Conservation (phyloP, 2,888 invertebrate genomes). For the Tricholauxania praeusta region DNA sequence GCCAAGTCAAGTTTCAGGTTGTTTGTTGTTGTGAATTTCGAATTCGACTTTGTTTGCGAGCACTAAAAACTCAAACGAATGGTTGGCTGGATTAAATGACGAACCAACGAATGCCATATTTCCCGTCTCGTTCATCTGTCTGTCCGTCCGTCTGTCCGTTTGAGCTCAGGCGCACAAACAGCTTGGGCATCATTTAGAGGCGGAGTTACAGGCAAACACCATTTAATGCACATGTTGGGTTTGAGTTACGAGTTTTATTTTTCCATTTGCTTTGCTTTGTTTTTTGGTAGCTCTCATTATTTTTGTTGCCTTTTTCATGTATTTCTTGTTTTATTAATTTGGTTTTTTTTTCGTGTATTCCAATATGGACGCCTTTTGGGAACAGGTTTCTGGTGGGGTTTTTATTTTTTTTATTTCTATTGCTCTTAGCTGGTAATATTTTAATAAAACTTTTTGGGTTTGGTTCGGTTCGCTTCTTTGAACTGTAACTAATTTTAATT, state of each 20-base stretch:
- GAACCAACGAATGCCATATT: conserved; percentile 46
- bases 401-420: conserved; percentile 13
- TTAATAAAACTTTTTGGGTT: conserved; percentile 21
- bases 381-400: conserved; percentile 37
- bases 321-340: conserved; percentile 15
- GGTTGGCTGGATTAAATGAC: conserved; percentile 13
- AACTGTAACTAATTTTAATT: conserved; percentile 30
- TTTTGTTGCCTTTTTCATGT: conserved; percentile 31
- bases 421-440: conserved; percentile 6
- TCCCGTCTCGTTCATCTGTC: background rate
- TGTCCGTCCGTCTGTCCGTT: conserved; percentile 15
- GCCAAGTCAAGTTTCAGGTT: conserved; percentile 2
- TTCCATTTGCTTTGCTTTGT: conserved; percentile 10
- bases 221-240: conserved; percentile 22
- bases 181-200: conserved; percentile 48
- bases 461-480: conserved; percentile 9
- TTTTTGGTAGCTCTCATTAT: conserved; percentile 33
- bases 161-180: conserved; percentile 49
- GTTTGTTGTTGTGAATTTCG: background rate
- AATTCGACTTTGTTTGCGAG: conserved; percentile 37
- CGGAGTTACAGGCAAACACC: conserved; percentile 50
- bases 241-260: conserved; percentile 32
- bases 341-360: conserved; percentile 39
- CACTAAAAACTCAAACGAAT: conserved; percentile 16
- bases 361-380: conserved; percentile 48